phyloP scores from a whole-genome alignment of 2,888 invertebrate genomes.

The Tanypteryx hageni region DNA sequence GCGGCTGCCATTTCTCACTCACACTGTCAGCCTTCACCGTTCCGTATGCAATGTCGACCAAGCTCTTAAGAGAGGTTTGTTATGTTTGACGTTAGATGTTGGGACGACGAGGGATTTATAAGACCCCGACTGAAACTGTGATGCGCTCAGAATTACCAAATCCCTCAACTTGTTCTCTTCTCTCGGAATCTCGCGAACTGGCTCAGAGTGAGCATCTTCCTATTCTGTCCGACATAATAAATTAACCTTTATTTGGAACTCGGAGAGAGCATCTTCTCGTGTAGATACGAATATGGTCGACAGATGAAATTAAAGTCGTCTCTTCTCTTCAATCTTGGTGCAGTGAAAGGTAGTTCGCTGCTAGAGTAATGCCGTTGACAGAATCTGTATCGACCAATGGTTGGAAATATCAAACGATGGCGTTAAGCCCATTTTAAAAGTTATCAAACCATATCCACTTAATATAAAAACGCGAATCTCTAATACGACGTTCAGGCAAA shows the following conservation, averaged over 20 bases:
- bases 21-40: not conserved
- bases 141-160: not conserved
- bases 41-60: not conserved
- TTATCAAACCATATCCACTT: not conserved
- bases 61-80: too few species aligned
- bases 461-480: not conserved
- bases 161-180: not conserved
- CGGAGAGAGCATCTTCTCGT: not conserved
- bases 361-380: too few species aligned
- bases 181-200: not conserved
- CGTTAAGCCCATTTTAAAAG: not conserved
- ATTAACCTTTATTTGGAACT: not conserved
- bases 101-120: conserved; percentile 12
- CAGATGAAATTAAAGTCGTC: not conserved
- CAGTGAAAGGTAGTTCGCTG: conserved; percentile 6
- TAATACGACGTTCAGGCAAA: not conserved
- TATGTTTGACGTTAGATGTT: not conserved
- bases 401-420: not conserved
- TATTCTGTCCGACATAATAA: not conserved
- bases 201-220: not conserved
- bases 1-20: not conserved
- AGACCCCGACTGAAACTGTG: not conserved
- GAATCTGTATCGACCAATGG: not conserved
- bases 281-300: not conserved
- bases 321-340: not conserved